phyloP scores from a whole-genome alignment of 1,140 invertebrate genomes.

The Cephus cinctus region DNA sequence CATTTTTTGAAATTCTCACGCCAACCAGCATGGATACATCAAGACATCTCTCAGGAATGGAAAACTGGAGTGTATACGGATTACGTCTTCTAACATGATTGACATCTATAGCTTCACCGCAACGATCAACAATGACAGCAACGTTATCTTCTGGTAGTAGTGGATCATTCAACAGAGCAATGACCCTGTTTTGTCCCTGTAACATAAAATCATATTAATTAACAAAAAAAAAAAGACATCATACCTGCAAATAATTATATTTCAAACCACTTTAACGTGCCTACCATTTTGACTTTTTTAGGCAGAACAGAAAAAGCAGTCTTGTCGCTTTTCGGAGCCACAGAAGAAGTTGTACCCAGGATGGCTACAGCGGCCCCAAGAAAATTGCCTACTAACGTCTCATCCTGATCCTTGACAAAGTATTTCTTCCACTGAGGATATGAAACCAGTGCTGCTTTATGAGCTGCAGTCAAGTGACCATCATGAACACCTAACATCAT shows the following conservation, averaged over 20 bases:
- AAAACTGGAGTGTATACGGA: conserved; percentile 78
- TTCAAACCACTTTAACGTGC: no score
- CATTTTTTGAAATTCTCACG: conserved; percentile 76
- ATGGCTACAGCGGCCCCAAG: conserved; percentile 74
- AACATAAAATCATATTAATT: conserved; percentile 17
- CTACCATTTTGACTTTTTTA: conserved; percentile 77
- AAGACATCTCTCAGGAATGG: conserved; percentile 73
- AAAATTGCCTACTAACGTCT: conserved; percentile 78
- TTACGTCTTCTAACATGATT: conserved; percentile 73
- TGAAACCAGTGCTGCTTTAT: conserved; percentile 64
- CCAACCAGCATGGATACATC: conserved; percentile 81
- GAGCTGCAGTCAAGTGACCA: conserved; percentile 61
- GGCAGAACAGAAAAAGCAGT: conserved; percentile 74
- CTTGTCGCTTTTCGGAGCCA: conserved; percentile 57
- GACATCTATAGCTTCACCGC: conserved; percentile 74
- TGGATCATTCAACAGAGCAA: conserved; percentile 75
- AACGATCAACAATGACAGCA: conserved; percentile 74
- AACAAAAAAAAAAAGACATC: conserved; percentile 10
- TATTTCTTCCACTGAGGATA: conserved; percentile 77
- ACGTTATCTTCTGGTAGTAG: conserved; percentile 71
- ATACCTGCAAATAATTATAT: conserved; percentile 14
- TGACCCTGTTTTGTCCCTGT: conserved; percentile 79
- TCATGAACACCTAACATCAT: conserved; percentile 76
- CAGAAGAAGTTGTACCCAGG: conserved; percentile 62
- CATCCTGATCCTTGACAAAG: conserved; percentile 74